Percentiles rank a stretch among this genome's conserved stretches.
Conservation (phyloP, 2,113 vertebrate genomes). For the Neogobius melanostomus region DNA sequence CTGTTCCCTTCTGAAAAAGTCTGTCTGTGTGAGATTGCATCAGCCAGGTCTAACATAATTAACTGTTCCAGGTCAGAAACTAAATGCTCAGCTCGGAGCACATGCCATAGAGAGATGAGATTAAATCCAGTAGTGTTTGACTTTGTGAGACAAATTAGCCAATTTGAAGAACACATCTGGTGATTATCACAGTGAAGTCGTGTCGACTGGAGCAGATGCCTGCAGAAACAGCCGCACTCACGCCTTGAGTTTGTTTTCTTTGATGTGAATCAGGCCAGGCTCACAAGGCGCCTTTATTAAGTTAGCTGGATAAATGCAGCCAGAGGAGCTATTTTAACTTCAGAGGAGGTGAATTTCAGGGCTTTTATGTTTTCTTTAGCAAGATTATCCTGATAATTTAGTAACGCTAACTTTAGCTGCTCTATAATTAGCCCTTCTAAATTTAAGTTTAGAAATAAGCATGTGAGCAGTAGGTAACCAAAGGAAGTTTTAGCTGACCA, state of each 20-base stretch:
- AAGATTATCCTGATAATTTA: constrained; percentile 27
- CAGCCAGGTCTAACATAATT: constrained; percentile 38
- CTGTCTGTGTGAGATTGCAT: constrained; percentile 35
- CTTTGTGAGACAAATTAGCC: constrained; percentile 45
- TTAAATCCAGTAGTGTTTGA: constrained; percentile 15
- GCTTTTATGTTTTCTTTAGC: constrained; percentile 10
- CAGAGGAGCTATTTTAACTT: constrained; percentile 33
- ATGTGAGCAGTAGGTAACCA: background rate
- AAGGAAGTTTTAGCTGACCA: background rate
- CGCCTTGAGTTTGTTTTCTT: constrained; percentile 30
- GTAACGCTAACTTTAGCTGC: constrained; percentile 15
- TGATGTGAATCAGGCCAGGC: constrained; percentile 34
- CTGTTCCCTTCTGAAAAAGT: constrained; percentile 37
- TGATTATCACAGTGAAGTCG: constrained; percentile 37
- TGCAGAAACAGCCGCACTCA: constrained; percentile 33
- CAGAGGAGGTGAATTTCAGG: constrained; percentile 9
- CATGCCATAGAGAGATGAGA: constrained; percentile 25
- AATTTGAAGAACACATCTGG: constrained; percentile 40
- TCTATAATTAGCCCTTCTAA: constrained; percentile 24
- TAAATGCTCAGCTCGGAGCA: background rate
- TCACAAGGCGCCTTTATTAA: constrained; percentile 38
- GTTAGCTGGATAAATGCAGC: constrained; percentile 27
- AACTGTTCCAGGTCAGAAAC: constrained; percentile 39
- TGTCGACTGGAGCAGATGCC: constrained; percentile 23
- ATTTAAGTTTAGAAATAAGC: constrained; percentile 13